Conservation (phyloP, 2,888 invertebrate genomes). For the Amaurobius ferox region DNA sequence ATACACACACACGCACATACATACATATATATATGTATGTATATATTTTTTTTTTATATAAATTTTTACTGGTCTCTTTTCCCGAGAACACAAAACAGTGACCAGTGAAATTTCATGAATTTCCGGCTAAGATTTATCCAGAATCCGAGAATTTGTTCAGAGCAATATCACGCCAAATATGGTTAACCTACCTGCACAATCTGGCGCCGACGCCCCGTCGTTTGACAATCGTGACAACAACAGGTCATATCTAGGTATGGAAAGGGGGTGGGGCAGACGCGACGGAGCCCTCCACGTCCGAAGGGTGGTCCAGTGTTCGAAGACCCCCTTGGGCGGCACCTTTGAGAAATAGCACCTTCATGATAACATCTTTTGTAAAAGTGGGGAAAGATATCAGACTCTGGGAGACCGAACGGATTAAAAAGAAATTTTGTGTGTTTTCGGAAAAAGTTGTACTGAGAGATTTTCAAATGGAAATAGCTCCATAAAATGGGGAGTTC, state of each 20-base stretch:
- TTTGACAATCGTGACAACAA: slow-evolving; percentile 26
- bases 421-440: not conserved
- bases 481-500: no score
- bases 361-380: not conserved
- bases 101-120: no score
- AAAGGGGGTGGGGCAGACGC: slow-evolving; percentile 9
- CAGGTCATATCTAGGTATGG: slow-evolving; percentile 16
- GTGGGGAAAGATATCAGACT: not conserved
- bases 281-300: not conserved
- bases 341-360: slow-evolving; percentile 8
- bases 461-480: no score
- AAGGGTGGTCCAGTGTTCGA: not conserved
- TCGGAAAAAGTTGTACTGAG: no score
- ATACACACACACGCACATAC: no score
- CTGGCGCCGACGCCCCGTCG: slow-evolving; percentile 43
- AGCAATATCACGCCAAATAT: not conserved
- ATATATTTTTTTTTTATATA: no score
- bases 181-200: not conserved
- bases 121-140: no score
- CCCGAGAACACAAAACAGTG: no score
- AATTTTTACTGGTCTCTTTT: no score
- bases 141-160: no score
- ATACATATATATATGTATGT: no score
- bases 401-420: not conserved
- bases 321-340: not conserved